Percentiles rank a stretch among this genome's conserved stretches.
Conservation (phyloP, 2,113 vertebrate genomes). For the Trichomycterus rosablanca region DNA sequence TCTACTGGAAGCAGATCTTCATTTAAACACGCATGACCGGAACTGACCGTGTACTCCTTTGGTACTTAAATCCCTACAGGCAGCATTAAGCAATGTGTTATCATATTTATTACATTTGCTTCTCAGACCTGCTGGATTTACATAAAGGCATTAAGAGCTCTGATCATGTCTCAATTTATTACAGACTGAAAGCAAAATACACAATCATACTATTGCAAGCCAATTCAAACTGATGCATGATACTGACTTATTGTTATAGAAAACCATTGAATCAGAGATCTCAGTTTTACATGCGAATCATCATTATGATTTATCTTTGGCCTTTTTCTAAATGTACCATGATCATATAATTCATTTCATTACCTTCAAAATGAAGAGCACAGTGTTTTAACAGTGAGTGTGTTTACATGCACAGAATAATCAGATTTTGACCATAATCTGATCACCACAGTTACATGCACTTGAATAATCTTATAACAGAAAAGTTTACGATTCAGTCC, state of each 20-base stretch:
- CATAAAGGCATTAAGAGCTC: constrained; percentile 14
- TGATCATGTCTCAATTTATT: not conserved
- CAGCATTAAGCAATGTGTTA: constrained; percentile 29
- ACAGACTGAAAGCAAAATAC: constrained; percentile 5
- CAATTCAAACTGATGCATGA: constrained; percentile 15
- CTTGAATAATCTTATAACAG: no score
- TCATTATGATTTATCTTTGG: not conserved
- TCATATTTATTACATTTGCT: constrained; percentile 32
- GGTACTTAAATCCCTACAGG: constrained; percentile 22
- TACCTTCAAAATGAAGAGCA: not conserved
- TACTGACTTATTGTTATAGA: not conserved
- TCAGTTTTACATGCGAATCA: not conserved
- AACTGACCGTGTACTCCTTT: constrained; percentile 42
- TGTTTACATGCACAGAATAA: no score
- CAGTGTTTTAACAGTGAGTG: constrained; percentile 11
- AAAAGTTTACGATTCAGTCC: no score
- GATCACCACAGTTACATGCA: no score
- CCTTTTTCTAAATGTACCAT: not conserved
- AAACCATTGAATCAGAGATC: constrained; percentile 6
- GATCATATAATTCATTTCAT: not conserved
- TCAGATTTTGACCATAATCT: no score
- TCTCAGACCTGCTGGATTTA: constrained; percentile 27
- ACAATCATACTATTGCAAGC: not conserved
- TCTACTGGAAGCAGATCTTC: constrained; percentile 61
- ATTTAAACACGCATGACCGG: constrained; percentile 51